Evolutionary conservation across 2,797 vertebrate species (phyloP), one percentile per base, ranked within the genome.

Genomic region (Nyctalus aviator): DNA sequence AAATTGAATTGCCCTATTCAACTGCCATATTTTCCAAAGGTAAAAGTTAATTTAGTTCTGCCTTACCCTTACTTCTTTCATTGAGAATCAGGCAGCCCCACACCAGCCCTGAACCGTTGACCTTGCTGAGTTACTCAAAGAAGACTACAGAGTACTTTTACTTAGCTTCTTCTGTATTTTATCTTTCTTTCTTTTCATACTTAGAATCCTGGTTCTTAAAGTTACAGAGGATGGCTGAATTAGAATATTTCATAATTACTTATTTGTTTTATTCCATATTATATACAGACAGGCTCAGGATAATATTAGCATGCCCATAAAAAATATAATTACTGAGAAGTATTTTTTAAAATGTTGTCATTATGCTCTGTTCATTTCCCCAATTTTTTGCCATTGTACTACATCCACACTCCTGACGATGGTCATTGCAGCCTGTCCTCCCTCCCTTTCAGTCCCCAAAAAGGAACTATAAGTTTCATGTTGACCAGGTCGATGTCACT

Each of bases 11-110:
- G 10, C n/a, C 46, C 48, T 73, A 7, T 72, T 83, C 59, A 81
- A 14, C 46, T 81, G 62, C 30, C 27, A 8, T 84, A n/a, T 76
- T 91, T 68, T 88, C 93, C 75, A 50, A 37, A 94, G 81, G n/a
- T 78, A 14, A 91, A 88, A 94, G 75, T 32, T 94, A 1, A 48
- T 93, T 30, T 46, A 77, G 10, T 88, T 72, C 64, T 77, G 27
- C 48, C 37, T 37, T 90, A 72, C 44, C 68, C 20, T 69, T 84
- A 30, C 35, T 35, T 13, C 20, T 83, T 6, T 23, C 62, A 23
- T 41, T 59, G 57, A 93, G 13, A 64, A 13, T 53, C 44, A 35
- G 23, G 55, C 17, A 23, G 20, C 17, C 10, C n/a, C 78, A 23
- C 21, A 35, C n/a, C 2, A 71, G 46, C 27, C 44, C 2, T 81